A percentile compares a stretch with the other conserved stretches of the same genome.
These are phyloP conservation scores for Xenopus petersii DNA, from an alignment of 2,797 vertebrate species.

Conservation along the genomic window DNA sequence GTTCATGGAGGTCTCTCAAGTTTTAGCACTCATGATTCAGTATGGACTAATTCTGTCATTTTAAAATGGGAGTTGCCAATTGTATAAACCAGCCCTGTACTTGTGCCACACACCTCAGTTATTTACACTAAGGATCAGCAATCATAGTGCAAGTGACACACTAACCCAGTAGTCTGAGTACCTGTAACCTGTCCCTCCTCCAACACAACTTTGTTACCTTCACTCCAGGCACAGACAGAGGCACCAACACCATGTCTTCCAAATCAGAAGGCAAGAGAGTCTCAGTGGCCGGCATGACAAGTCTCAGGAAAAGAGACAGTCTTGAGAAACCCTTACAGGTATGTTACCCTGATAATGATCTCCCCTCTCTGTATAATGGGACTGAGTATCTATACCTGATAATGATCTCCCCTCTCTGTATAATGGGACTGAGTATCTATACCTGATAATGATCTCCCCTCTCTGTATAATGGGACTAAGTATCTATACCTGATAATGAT, in stretches of 20 bases:
- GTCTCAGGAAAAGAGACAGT: neutral
- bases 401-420: too few relatives aligned
- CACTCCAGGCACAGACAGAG: too few relatives aligned
- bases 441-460: neutral
- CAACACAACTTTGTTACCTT: neutral
- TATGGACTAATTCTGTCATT: too few relatives aligned
- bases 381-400: too few relatives aligned
- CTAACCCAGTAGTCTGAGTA: constrained; percentile 7
- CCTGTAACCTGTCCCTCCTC: too few relatives aligned
- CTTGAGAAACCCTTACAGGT: neutral
- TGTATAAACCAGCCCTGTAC: neutral
- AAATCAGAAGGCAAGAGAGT: constrained; percentile 17
- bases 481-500: constrained; percentile 1
- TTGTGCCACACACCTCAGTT: constrained; percentile 9
- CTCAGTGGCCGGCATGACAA: constrained; percentile 5
- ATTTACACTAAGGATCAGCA: constrained; percentile 42
- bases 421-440: too few relatives aligned
- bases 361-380: too few relatives aligned
- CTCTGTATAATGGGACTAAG: constrained; percentile 3
- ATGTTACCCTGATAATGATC: neutral
- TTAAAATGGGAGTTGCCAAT: too few relatives aligned
- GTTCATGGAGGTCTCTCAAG: too few relatives aligned
- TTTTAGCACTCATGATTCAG: too few relatives aligned
- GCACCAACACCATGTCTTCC: constrained; percentile 5
- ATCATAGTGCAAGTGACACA: constrained; percentile 21